Evolutionary conservation across 2,113 vertebrate genomes (phyloP).

Genomic region (Stegostoma tigrinum): DNA sequence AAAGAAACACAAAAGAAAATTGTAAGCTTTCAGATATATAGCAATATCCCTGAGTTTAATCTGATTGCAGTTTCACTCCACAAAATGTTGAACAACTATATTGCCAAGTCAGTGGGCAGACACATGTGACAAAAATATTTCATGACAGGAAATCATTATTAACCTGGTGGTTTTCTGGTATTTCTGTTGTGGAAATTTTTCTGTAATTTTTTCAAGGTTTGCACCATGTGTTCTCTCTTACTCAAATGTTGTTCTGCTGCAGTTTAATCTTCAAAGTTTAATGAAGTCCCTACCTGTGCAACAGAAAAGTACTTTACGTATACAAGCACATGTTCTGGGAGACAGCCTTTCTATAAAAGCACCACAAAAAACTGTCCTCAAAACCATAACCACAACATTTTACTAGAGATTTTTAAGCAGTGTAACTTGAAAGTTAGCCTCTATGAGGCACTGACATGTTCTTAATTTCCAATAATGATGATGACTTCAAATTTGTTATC

Average conservation of each 20-base stretch:
- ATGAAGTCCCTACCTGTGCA: neutral
- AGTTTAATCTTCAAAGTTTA: neutral
- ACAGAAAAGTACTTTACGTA: neutral
- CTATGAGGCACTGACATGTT: neutral
- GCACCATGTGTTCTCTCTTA: conserved; percentile 39
- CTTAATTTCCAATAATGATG: neutral
- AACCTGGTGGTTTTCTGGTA: conserved; percentile 51
- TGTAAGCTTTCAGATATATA: conserved; percentile 66
- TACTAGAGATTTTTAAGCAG: neutral
- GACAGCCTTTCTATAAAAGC: neutral
- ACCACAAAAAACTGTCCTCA: conserved; percentile 23
- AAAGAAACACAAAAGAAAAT: conserved; percentile 66
- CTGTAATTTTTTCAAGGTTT: conserved; percentile 56
- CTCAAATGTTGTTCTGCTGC: conserved; percentile 9
- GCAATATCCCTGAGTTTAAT: conserved; percentile 65
- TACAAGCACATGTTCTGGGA: neutral
- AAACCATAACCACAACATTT: conserved; percentile 23
- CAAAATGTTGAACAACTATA: conserved; percentile 56
- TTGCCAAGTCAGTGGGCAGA: conserved; percentile 55
- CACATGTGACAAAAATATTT: conserved; percentile 60
- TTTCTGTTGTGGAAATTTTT: conserved; percentile 63
- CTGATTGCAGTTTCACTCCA: conserved; percentile 66
- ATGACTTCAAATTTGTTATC: neutral
- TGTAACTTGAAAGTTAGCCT: neutral
- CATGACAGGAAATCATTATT: conserved; percentile 62